phyloP scores from a whole-genome alignment of 2,113 vertebrate species.

The Pterocles gutturalis region DNA sequence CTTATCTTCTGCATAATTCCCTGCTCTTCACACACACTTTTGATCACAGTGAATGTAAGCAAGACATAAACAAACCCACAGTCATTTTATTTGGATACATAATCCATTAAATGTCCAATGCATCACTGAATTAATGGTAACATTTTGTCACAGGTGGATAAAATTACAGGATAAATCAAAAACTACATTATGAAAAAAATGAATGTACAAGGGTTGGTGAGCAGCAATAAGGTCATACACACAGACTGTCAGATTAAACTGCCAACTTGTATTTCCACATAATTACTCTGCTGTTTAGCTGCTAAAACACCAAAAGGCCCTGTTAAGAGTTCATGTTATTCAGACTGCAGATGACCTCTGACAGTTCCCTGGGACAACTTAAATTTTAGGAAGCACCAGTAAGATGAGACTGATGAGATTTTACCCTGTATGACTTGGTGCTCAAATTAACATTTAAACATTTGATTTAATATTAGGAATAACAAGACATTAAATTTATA shows the following conservation, averaged over 20 bases:
- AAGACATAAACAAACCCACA: not conserved
- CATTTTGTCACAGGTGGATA: not conserved
- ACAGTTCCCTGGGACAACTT: not conserved
- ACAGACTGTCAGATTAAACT: not conserved
- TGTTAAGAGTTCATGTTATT: not conserved
- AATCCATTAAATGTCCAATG: not conserved
- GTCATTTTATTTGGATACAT: not conserved
- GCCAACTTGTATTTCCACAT: not conserved
- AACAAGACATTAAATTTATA: not conserved
- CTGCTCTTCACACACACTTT: not conserved
- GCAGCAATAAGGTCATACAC: not conserved
- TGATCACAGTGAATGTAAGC: not conserved
- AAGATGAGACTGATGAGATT: not conserved
- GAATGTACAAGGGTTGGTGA: accelerated
- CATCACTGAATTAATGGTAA: not conserved
- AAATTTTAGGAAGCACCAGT: not conserved
- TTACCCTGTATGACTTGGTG: not conserved
- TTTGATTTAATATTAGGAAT: not conserved
- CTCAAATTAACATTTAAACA: not conserved
- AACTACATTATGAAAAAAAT: not conserved
- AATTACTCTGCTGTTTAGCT: not conserved
- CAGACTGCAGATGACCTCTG: not conserved
- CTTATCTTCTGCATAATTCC: not conserved
- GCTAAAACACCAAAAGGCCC: not conserved
- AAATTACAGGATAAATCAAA: not conserved